phyloP scores from a whole-genome alignment of 2,888 invertebrate genomes.

The Diloba caeruleocephala region DNA sequence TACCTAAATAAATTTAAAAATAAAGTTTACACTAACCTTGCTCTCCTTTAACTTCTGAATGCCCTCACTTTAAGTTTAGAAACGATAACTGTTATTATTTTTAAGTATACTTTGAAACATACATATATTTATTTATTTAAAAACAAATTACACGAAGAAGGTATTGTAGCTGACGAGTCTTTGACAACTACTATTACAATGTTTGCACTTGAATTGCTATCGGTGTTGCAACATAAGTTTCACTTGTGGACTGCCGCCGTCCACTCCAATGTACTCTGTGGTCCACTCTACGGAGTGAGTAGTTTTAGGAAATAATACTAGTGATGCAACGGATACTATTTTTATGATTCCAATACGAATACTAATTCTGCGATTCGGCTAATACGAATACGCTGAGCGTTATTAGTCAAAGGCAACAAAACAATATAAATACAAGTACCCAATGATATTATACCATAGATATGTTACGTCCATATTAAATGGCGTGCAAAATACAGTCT shows the following conservation, averaged over 20 bases:
- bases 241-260: conserved; percentile 43
- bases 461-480: too few relatives aligned
- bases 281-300: too few relatives aligned
- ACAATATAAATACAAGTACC: too few relatives aligned
- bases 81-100: neutral
- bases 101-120: conserved; percentile 4
- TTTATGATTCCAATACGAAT: too few relatives aligned
- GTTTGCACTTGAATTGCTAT: conserved; percentile 13
- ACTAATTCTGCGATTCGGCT: too few relatives aligned
- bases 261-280: conserved; percentile 27
- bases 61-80: conserved; percentile 14
- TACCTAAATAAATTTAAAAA: too few relatives aligned
- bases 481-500: too few relatives aligned
- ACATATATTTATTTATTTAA: too few relatives aligned
- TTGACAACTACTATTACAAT: conserved; percentile 38
- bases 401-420: too few relatives aligned
- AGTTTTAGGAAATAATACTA: conserved; percentile 29
- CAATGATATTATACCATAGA: too few relatives aligned
- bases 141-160: neutral
- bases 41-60: neutral
- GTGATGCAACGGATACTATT: too few relatives aligned
- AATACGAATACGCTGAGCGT: too few relatives aligned
- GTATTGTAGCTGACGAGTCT: conserved; percentile 6
- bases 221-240: conserved; percentile 57
- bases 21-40: conserved; percentile 13